A percentile compares a stretch with the other conserved stretches of the same genome.
Conservation (phyloP, 2,113 vertebrate species). For the Tiliqua scincoides region DNA sequence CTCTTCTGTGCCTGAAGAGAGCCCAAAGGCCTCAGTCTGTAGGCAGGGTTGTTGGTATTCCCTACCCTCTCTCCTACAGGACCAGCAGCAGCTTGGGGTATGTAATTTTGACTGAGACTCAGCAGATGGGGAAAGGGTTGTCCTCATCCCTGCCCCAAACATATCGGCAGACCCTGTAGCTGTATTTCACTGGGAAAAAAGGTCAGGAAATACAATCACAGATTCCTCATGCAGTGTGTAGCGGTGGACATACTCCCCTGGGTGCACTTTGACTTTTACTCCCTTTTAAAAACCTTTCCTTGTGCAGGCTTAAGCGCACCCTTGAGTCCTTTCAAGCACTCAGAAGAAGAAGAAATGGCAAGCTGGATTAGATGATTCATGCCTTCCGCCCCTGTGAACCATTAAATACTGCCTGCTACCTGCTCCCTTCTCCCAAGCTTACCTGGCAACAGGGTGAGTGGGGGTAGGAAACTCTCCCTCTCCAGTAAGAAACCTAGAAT, state of each 20-base stretch:
- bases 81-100: background rate
- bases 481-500: background rate
- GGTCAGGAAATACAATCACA: background rate
- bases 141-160: background rate
- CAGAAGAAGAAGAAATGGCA: background rate
- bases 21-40: background rate
- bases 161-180: background rate
- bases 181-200: background rate
- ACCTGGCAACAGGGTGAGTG: too few species aligned
- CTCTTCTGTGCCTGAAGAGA: background rate
- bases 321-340: background rate
- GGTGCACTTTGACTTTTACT: background rate
- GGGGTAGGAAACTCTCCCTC: background rate
- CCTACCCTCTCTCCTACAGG: background rate
- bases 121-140: background rate
- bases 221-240: background rate
- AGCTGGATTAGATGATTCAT: background rate
- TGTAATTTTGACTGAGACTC: background rate
- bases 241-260: background rate
- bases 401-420: background rate
- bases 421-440: background rate
- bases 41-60: background rate
- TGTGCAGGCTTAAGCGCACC: background rate
- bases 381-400: background rate
- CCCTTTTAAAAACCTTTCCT: background rate